A percentile compares a stretch with the other conserved stretches of the same genome.
Evolutionary conservation across 2,113 vertebrate species (phyloP).

Genomic region (Percina caprodes): DNA sequence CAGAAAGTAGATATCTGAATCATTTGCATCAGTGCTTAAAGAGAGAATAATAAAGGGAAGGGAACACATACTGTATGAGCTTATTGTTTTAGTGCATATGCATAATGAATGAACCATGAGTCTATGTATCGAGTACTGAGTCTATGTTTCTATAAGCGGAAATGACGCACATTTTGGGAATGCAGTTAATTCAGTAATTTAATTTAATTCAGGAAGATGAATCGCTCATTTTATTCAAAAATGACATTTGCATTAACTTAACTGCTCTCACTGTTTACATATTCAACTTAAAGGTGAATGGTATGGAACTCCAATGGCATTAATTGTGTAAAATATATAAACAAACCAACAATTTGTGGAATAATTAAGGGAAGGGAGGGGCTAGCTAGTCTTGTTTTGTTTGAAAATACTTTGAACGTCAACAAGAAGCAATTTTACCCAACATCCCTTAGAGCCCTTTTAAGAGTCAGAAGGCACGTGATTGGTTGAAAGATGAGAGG

Average conservation of each 20-base stretch:
- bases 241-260: constrained; percentile 3
- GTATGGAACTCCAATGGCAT: neutral
- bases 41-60: constrained; percentile 47
- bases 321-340: too few species aligned
- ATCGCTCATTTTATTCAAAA: constrained; percentile 32
- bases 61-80: constrained; percentile 15
- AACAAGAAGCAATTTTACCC: too few species aligned
- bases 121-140: constrained; percentile 1
- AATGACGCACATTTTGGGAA: constrained; percentile 45
- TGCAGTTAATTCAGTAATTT: constrained; percentile 32
- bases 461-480: too few species aligned
- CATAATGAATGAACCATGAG: constrained; percentile 52
- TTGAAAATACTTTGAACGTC: too few species aligned
- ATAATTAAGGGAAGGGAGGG: too few species aligned
- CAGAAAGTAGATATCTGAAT: constrained; percentile 49
- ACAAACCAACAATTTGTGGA: too few species aligned
- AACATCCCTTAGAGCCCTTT: too few species aligned
- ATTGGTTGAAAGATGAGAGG: too few species aligned
- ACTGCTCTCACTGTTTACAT: neutral
- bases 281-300: constrained; percentile 1
- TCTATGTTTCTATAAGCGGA: constrained; percentile 23
- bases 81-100: constrained; percentile 48
- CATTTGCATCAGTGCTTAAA: constrained; percentile 55
- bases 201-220: constrained; percentile 23
- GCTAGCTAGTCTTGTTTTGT: too few species aligned